Conservation (phyloP, 2,888 invertebrate genomes). For the Protonemura montana region DNA sequence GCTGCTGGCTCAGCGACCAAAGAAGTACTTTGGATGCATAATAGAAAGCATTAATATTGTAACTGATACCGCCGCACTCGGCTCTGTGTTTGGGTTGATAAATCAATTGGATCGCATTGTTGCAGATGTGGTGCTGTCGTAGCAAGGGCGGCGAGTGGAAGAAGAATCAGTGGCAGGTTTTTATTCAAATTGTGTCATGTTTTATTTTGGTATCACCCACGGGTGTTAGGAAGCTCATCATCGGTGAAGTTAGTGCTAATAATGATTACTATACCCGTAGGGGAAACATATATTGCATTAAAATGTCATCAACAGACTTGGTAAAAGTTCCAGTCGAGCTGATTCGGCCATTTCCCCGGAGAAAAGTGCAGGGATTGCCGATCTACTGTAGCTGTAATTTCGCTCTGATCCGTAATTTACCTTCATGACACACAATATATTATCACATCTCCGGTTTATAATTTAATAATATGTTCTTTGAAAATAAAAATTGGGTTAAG, state of each 20-base stretch:
- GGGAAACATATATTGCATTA: not conserved
- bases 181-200: not conserved
- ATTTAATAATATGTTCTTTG: not conserved
- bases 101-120: not conserved
- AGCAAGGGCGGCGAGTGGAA: not conserved
- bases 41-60: slow-evolving; percentile 33
- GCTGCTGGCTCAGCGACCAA: not conserved
- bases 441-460: not conserved
- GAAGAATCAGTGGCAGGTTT: not conserved
- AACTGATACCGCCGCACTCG: not conserved
- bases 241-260: not conserved
- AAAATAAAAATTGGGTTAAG: not conserved
- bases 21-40: not conserved
- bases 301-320: not conserved
- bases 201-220: not conserved
- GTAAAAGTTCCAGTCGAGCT: not conserved
- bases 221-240: not conserved
- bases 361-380: not conserved
- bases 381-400: not conserved
- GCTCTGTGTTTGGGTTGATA: not conserved
- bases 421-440: not conserved
- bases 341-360: not conserved
- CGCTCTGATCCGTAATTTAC: not conserved
- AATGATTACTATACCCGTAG: not conserved
- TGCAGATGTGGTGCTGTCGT: not conserved